A percentile compares a stretch with the other conserved stretches of the same genome.
Evolutionary conservation across 2,797 vertebrate species (phyloP).

Genomic region (Phalloptychus januarius): DNA sequence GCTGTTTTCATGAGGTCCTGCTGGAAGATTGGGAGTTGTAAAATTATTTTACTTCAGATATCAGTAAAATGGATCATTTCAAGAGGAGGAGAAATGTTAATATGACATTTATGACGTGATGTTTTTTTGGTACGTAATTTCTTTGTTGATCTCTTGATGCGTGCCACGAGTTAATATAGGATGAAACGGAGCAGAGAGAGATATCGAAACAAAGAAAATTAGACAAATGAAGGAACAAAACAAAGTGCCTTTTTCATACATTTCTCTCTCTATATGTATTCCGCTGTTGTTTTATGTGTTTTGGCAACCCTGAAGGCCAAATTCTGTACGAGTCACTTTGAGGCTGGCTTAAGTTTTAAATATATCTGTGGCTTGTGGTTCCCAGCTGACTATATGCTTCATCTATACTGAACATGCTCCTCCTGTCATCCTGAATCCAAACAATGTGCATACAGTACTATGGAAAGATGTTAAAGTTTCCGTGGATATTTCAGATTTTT

Average conservation of each 20-base stretch:
- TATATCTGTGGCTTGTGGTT: constrained; percentile 64
- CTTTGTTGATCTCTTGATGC: constrained; percentile 22
- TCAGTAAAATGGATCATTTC: constrained; percentile 11
- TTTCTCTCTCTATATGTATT: not conserved
- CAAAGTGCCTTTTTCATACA: constrained; percentile 32
- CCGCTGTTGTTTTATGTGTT: constrained; percentile 7
- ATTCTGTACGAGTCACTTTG: constrained; percentile 51
- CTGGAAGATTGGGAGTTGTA: constrained; percentile 43
- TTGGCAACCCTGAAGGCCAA: constrained; percentile 60
- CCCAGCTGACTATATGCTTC: constrained; percentile 49
- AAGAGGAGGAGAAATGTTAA: constrained; percentile 15
- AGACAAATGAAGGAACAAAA: constrained; percentile 50
- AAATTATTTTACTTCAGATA: constrained; percentile 21
- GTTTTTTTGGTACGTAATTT: constrained; percentile 12
- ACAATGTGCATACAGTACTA: constrained; percentile 22
- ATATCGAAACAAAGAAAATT: constrained; percentile 16
- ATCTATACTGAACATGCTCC: constrained; percentile 38
- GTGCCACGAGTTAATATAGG: constrained; percentile 37
- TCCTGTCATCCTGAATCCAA: constrained; percentile 53
- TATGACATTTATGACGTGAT: constrained; percentile 19
- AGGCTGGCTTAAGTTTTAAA: constrained; percentile 66
- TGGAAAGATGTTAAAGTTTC: not conserved
- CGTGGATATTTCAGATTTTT: not conserved
- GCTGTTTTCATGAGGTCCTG: constrained; percentile 44
- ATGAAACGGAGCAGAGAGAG: constrained; percentile 50